Percentiles rank a stretch among this genome's conserved stretches.
phyloP scores from a whole-genome alignment of 2,888 invertebrate genomes.

The Caenorhabditis wallacei region DNA sequence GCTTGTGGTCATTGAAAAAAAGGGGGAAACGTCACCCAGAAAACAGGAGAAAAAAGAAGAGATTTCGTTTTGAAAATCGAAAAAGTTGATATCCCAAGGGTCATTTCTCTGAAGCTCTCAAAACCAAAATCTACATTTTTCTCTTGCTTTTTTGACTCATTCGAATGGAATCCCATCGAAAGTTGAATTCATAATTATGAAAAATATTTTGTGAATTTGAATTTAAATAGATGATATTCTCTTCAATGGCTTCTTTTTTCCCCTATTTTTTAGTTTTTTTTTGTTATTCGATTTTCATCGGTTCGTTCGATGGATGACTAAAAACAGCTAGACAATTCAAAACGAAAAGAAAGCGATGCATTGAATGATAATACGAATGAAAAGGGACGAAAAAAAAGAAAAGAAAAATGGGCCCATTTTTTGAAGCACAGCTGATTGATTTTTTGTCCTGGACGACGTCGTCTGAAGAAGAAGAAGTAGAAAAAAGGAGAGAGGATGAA shows the following conservation, averaged over 20 bases:
- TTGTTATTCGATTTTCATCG: conserved; percentile 26
- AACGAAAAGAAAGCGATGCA: conserved; percentile 27
- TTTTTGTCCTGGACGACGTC: conserved; percentile 16
- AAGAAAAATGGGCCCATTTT: neutral
- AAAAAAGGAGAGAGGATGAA: neutral
- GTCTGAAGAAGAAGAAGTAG: conserved; percentile 22
- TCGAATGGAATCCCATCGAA: neutral
- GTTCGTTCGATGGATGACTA: conserved; percentile 5
- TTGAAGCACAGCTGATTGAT: conserved; percentile 29
- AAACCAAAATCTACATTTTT: conserved; percentile 18
- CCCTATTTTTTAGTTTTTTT: conserved; percentile 9
- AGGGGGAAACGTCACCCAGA: conserved; percentile 1
- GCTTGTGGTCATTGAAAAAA: conserved; percentile 13
- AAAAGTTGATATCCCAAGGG: conserved; percentile 32
- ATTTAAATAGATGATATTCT: conserved; percentile 33
- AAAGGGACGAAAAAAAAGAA: conserved; percentile 17
- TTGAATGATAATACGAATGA: conserved; percentile 55
- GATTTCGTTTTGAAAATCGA: conserved; percentile 4
- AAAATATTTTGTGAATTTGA: conserved; percentile 25
- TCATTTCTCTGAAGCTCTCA: neutral
- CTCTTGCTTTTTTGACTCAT: neutral
- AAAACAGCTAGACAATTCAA: conserved; percentile 33
- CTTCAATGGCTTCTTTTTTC: conserved; percentile 33
- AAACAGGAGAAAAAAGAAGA: conserved; percentile 1
- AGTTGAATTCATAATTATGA: conserved; percentile 22